Base-by-base conservation (phyloP, 2,113 vertebrate genomes). In the Otocyon megalotis region DNA sequence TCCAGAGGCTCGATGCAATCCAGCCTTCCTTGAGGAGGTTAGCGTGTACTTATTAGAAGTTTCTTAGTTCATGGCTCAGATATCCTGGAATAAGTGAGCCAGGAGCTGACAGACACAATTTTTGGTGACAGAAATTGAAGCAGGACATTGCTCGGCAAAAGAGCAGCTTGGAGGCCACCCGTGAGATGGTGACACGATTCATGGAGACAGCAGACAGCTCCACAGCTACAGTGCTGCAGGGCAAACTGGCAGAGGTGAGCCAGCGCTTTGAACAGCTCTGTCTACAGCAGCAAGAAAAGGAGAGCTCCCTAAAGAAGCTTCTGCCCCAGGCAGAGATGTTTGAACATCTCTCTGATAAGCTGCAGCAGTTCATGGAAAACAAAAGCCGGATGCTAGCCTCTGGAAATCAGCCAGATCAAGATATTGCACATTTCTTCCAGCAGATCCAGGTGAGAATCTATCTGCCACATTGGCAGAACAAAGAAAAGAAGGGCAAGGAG, bases 111-210 rank as follows among this genome's bases (percentile, higher is more conserved):
- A 19, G 2, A 37, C 56, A 7, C 97, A 76, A 65, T 97, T 97
- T 2, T 93, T 97, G 53, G 7, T 94, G 19, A 0, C 98, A 99
- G 99, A 99, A 99, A 99, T 98, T 99, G 84, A 99, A 99, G 28
- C 99, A 99, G 98, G 99, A 99, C 98, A 99, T 99, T 1, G 98
- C 99, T 86, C 99, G 99, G 87, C 98, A 99, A 74, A 99, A 98
- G 97, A 99, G 99, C 98, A 99, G 99, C 62, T 98, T 99, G 95
- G 99, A 99, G 1, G 99, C 99, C 80, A 99, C 99, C 0, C 98
- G 98, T 0, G 99, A 99, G 95, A 99, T 99, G 69, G 98, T 99
- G 80, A 99, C 99, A 0, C 98, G 79, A 15, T 99, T 99, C 90
- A 98, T 98, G 11, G 99, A 99, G 98, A 99, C 99, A 0, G 98